Percentiles rank a stretch among this genome's conserved stretches.
phyloP scores from a whole-genome alignment of 2,113 vertebrate genomes.

The Grus americana region DNA sequence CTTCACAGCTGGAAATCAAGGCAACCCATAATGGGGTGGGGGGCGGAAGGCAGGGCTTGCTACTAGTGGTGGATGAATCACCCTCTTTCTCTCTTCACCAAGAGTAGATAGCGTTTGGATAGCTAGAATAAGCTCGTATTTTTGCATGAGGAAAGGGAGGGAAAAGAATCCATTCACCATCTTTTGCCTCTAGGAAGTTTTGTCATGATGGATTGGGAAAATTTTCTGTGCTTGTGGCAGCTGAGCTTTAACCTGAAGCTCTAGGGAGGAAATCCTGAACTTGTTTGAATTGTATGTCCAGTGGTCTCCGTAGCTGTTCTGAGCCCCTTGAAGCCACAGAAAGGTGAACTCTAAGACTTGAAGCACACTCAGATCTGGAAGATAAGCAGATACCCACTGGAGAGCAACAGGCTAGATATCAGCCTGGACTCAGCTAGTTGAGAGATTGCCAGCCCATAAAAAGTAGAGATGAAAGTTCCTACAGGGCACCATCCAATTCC shows the following conservation, averaged over 20 bases:
- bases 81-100: background rate
- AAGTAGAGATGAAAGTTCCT: background rate
- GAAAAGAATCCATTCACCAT: rapidly evolving
- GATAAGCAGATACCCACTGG: background rate
- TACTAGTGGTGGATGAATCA: background rate
- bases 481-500: background rate
- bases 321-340: background rate
- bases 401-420: background rate
- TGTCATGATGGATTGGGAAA: background rate
- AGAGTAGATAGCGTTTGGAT: background rate
- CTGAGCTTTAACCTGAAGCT: background rate
- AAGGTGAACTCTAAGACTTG: background rate
- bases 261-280: background rate
- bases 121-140: background rate
- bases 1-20: background rate
- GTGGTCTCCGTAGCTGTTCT: background rate
- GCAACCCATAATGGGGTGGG: background rate
- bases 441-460: background rate
- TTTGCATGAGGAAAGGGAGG: background rate
- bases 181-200: background rate
- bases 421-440: background rate
- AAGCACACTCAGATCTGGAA: background rate
- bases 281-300: background rate
- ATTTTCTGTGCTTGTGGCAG: background rate
- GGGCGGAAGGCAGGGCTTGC: background rate